Conservation (phyloP, 2,113 vertebrate genomes). For the Aptenodytes forsteri region DNA sequence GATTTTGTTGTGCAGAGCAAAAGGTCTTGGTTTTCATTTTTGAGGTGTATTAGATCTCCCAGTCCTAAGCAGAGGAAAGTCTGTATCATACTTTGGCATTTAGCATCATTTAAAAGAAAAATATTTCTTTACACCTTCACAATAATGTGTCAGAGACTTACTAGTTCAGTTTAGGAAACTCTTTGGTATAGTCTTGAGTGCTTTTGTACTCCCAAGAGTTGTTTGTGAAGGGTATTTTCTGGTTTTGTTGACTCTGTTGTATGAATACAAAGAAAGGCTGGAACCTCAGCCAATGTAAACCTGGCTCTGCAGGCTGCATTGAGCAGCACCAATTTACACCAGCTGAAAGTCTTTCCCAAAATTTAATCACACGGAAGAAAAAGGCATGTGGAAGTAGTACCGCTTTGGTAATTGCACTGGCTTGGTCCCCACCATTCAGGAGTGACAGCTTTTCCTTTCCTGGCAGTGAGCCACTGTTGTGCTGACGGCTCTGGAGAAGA, state of each 20-base stretch:
- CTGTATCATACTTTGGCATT: neutral
- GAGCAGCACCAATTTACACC: slow-evolving; percentile 1
- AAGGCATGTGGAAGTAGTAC: neutral
- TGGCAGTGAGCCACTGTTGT: slow-evolving; percentile 54
- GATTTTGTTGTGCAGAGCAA: neutral
- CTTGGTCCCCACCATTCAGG: neutral
- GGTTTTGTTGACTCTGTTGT: slow-evolving; percentile 30
- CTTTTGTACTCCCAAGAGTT: slow-evolving; percentile 15
- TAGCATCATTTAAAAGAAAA: neutral
- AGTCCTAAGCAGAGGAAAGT: neutral
- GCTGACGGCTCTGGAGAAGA: slow-evolving; percentile 4
- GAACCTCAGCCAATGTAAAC: slow-evolving; percentile 47
- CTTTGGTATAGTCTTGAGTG: neutral
- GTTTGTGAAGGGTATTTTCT: slow-evolving; percentile 13
- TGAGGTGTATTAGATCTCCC: neutral
- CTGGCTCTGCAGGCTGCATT: slow-evolving; percentile 1
- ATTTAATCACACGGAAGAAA: neutral
- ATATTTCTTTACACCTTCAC: neutral
- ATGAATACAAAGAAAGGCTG: slow-evolving; percentile 21
- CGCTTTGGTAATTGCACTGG: neutral
- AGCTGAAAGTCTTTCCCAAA: neutral
- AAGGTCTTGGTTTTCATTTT: neutral
- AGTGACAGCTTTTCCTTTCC: neutral
- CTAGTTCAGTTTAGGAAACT: neutral
- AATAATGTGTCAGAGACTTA: neutral